These are phyloP conservation scores for Crocidura indochinensis DNA, from an alignment of 2,797 vertebrate genomes.

Conservation along the genomic window DNA sequence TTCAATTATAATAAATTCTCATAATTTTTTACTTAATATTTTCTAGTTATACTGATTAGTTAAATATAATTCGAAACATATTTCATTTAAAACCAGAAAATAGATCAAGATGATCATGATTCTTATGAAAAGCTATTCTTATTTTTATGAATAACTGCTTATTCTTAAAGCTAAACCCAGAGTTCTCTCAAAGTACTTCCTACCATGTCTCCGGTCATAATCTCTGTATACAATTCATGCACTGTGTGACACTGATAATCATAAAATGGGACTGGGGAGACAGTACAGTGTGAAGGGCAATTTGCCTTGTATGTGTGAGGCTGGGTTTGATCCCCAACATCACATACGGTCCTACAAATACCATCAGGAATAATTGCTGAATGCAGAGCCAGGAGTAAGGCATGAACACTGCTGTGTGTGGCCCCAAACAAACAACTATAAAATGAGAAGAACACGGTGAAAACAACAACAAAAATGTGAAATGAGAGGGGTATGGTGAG, in stretches of 20 bases:
- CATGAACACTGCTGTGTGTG: too few relatives aligned
- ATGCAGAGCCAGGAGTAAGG: too few relatives aligned
- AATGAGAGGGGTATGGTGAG: too few relatives aligned
- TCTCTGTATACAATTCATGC: slow-evolving; percentile 43
- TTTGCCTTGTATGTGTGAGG: too few relatives aligned
- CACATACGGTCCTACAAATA: too few relatives aligned
- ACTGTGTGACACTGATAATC: background rate
- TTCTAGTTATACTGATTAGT: background rate
- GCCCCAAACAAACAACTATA: too few relatives aligned
- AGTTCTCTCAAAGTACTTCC: background rate
- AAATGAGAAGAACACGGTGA: background rate
- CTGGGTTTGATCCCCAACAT: too few relatives aligned
- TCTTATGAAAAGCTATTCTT: background rate
- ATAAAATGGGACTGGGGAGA: background rate
- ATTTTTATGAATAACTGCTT: slow-evolving; percentile 32
- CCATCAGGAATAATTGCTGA: too few relatives aligned
- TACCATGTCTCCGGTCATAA: background rate
- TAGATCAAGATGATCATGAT: background rate
- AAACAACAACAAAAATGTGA: too few relatives aligned
- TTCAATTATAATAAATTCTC: slow-evolving; percentile 9
- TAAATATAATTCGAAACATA: too few relatives aligned
- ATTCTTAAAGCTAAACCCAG: too few relatives aligned
- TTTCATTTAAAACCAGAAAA: slow-evolving; percentile 22
- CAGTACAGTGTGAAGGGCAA: too few relatives aligned
- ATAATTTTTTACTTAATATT: slow-evolving; percentile 32